Evolutionary conservation across 2,888 invertebrate species (phyloP).

Genomic region (Dichetophora obliterata): DNA sequence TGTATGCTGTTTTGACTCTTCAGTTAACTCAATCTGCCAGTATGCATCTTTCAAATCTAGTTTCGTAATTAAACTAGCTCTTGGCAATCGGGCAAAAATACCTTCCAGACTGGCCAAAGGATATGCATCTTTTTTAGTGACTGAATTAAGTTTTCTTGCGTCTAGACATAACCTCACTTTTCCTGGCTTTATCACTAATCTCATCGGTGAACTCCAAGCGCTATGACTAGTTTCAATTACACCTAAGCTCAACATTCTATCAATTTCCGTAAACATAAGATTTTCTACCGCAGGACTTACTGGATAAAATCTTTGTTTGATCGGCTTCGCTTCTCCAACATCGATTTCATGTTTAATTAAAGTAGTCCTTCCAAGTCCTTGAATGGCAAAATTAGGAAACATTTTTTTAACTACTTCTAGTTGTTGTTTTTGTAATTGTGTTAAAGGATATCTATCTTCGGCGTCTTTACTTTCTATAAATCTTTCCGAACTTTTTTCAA

Average conservation of each 20-base stretch:
- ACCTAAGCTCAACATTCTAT: slow-evolving; percentile 55
- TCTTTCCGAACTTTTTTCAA: not conserved
- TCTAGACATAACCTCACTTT: slow-evolving; percentile 55
- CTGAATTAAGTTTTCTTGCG: slow-evolving; percentile 54
- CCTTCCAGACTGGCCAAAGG: slow-evolving; percentile 44
- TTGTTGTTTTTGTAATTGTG: slow-evolving; percentile 5
- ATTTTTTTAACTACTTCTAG: slow-evolving; percentile 21
- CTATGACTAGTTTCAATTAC: slow-evolving; percentile 58
- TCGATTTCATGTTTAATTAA: slow-evolving; percentile 44
- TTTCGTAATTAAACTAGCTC: slow-evolving; percentile 41
- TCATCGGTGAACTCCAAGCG: slow-evolving; percentile 57
- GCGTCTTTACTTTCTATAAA: not conserved
- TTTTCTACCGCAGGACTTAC: too few species aligned
- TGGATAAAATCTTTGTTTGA: slow-evolving; percentile 37
- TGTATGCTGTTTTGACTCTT: too few species aligned
- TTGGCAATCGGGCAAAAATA: slow-evolving; percentile 42
- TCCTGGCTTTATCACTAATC: slow-evolving; percentile 52
- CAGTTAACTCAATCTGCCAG: too few species aligned
- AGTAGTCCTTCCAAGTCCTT: slow-evolving; percentile 41
- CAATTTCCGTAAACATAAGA: slow-evolving; percentile 38
- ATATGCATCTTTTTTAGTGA: slow-evolving; percentile 50
- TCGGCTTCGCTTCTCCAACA: slow-evolving; percentile 19
- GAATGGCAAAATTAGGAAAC: slow-evolving; percentile 38
- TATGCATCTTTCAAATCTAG: slow-evolving; percentile 42
- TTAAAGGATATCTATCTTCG: slow-evolving; percentile 6